Evolutionary conservation across 2,797 vertebrate genomes (phyloP), one percentile per base, ranked within the genome.

Genomic region (Falco berigora): DNA sequence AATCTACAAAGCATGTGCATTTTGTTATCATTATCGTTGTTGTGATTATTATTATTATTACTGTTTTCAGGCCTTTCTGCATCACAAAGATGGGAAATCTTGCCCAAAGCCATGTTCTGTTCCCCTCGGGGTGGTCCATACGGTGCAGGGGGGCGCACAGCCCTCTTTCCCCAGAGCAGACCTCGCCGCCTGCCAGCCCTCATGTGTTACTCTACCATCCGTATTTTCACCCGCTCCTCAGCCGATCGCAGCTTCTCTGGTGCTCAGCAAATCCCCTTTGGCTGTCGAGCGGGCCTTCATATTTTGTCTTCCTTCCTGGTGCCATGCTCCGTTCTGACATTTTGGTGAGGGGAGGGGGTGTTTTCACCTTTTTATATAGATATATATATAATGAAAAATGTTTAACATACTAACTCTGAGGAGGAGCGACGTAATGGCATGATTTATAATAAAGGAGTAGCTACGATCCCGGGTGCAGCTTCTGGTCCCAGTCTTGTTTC

Each of bases 361-460:
- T 94, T 92, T 78, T 95, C 96, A 92, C 92, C 81, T 95, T 96
- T 95, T 95, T 97, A 84, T 97, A 97, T 96, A 96, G 75, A 95
- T 96, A 94, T 96, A 96, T 95, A 95, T 95, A 94, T 94, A 95
- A 93, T 91, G 92, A 94, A 61, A 88, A 96, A 56, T 96, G 94
- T 96, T 89, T 96, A 95, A 95, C 86, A 23, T 95, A 96, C 96
- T 96, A 97, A 96, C 95, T 93, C 91, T 94, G 95, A 94, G 96
- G 87, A 93, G 92, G 90, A 93, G 76, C 90, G 28, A 92, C 92
- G 13, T 93, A 94, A 96, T 32, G 34, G 94, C 97, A 96, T 97
- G 95, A 94, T 86, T 78, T 96, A 95, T 97, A 97, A 97, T 97
- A 97, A 97, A 97, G 93, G 94, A 97, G 93, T 97, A 97, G 94